Percentiles rank a stretch among this genome's conserved stretches.
Evolutionary conservation across 2,888 invertebrate genomes (phyloP).

Genomic region (Pollenia labialis): DNA sequence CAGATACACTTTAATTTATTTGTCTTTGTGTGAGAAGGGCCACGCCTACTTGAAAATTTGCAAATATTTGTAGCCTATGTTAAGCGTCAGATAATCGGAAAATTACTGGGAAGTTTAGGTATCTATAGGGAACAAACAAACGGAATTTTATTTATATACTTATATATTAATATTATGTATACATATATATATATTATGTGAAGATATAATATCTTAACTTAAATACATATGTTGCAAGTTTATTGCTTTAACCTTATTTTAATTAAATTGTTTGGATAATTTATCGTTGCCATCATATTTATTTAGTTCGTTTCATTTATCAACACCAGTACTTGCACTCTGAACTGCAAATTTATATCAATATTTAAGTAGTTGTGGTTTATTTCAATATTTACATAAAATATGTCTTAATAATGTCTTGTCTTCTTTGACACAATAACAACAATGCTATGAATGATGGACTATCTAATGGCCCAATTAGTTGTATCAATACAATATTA

Average conservation of each 20-base stretch:
- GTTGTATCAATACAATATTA: constrained; percentile 46
- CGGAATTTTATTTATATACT: too few species aligned
- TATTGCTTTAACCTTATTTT: constrained; percentile 39
- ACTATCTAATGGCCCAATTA: constrained; percentile 56
- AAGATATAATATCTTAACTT: too few species aligned
- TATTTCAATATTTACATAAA: constrained; percentile 1
- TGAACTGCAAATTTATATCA: constrained; percentile 23
- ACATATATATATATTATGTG: too few species aligned
- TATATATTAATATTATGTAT: too few species aligned
- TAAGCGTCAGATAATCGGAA: too few species aligned
- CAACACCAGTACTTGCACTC: background rate
- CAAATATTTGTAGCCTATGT: background rate
- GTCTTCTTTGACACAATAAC: constrained; percentile 6
- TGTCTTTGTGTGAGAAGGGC: too few species aligned
- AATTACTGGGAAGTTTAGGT: too few species aligned
- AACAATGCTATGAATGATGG: constrained; percentile 21
- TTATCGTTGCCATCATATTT: constrained; percentile 29
- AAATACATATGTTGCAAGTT: background rate
- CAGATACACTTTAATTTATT: too few species aligned
- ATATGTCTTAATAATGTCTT: constrained; percentile 3
- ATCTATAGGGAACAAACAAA: too few species aligned
- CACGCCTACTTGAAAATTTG: too few species aligned
- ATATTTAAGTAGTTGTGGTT: constrained; percentile 54
- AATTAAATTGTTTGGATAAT: constrained; percentile 18
- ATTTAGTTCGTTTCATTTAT: background rate